Evolutionary conservation across 2,113 vertebrate species (phyloP), one percentile per base, ranked within the genome.

Genomic region (Cryptomyrus ogoouensis): DNA sequence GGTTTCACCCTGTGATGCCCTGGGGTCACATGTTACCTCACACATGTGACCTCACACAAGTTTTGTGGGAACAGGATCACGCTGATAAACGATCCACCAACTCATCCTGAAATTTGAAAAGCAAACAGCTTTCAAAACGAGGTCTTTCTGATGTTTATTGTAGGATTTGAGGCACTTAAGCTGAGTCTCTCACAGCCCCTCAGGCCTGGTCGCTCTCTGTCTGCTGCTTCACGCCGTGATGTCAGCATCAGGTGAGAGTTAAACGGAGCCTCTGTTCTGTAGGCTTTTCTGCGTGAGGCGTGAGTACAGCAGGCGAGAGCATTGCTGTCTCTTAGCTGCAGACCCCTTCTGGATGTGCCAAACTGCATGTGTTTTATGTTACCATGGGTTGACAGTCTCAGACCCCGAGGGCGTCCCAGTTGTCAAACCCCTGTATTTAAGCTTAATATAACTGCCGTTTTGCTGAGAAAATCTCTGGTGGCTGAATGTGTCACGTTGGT

Each of bases 391-490:
- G 62, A 31, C n/a, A 70, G 27, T 70, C n/a, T 70, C n/a, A 12
- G 24, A 10, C 62, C 62, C 27, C n/a, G 93, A 93, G 92, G 92
- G 93, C 93, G 94, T 90, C 95, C 96, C 96, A 95, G 96, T 96
- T 96, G 96, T 96, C 96, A 96, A 96, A 95, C 96, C 96, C 96
- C 96, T 96, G 95, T 97, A 96, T 96, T 97, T 97, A 97, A 96
- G 96, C 94, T 97, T 95, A 96, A 96, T 97, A 96, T 96, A 97
- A 96, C 96, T 96, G 94, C 94, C 95, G 94, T 96, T 92, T 96
- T 96, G 95, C 95, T 95, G 95, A 96, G 95, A 96, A 95, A 96
- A 94, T n/a, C 95, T 95, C 94, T 93, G 94, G 95, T 94, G 95
- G 95, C 95, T 95, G 95, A 95, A 95, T 95, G 92, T 95, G 95